Evolutionary conservation across 2,888 invertebrate species (phyloP).

Genomic region (Nemotelus pantherinus): DNA sequence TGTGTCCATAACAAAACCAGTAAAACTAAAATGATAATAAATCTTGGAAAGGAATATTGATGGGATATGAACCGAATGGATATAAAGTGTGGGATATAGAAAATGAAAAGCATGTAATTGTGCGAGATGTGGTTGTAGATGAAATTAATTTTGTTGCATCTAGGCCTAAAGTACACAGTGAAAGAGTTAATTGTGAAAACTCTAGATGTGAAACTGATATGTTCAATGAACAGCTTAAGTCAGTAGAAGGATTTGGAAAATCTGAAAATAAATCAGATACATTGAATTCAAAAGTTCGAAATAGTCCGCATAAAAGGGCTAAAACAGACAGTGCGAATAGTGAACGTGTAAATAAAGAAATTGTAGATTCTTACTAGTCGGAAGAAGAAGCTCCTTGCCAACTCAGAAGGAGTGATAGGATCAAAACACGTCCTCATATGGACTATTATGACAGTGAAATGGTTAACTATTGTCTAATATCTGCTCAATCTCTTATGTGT

Average conservation of each 20-base stretch:
- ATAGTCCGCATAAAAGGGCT: too few relatives aligned
- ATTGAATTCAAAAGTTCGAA: too few relatives aligned
- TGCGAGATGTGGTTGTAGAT: conserved; percentile 59
- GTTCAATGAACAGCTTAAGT: too few relatives aligned
- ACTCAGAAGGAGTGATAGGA: conserved; percentile 14
- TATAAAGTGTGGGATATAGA: conserved; percentile 58
- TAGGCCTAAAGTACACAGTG: conserved; percentile 47
- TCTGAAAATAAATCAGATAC: too few relatives aligned
- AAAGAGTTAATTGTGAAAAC: neutral
- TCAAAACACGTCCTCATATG: neutral
- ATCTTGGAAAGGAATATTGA: conserved; percentile 57
- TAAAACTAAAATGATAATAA: conserved; percentile 57
- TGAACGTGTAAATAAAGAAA: too few relatives aligned
- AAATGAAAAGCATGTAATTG: conserved; percentile 55
- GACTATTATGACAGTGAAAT: neutral
- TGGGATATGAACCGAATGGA: conserved; percentile 53
- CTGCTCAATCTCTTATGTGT: conserved; percentile 37
- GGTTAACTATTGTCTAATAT: neutral
- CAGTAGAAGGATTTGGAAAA: too few relatives aligned
- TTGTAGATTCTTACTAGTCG: too few relatives aligned
- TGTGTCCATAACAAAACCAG: conserved; percentile 56
- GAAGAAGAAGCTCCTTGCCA: neutral
- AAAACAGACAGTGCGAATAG: too few relatives aligned
- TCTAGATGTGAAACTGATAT: neutral
- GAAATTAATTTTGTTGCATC: conserved; percentile 55